phyloP scores from a whole-genome alignment of 2,797 vertebrate genomes.

The Notamacropus eugenii region DNA sequence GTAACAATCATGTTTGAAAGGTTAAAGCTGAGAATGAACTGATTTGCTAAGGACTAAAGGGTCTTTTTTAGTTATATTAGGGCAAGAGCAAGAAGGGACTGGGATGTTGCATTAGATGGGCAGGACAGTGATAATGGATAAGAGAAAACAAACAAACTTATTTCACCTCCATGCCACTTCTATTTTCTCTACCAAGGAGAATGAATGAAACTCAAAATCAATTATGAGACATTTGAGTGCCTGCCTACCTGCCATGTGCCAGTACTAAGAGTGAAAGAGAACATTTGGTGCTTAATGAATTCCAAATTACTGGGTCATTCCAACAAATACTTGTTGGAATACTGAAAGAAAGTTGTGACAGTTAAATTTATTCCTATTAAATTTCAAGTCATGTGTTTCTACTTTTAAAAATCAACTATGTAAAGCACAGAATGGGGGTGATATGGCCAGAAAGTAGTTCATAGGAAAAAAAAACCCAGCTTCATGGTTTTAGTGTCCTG shows the following conservation, averaged over 20 bases:
- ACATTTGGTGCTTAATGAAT: neutral
- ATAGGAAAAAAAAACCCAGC: neutral
- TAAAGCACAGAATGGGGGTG: neutral
- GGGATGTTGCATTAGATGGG: neutral
- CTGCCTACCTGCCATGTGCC: neutral
- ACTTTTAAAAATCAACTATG: neutral
- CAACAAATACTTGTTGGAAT: neutral
- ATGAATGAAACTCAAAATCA: neutral
- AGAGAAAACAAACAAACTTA: neutral
- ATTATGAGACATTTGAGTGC: neutral
- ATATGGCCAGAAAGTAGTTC: neutral
- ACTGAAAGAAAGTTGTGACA: neutral
- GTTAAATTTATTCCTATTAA: neutral
- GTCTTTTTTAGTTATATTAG: neutral
- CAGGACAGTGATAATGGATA: neutral
- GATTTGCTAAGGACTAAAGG: neutral
- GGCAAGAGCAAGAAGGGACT: neutral
- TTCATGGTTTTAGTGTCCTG: neutral
- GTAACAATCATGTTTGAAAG: neutral
- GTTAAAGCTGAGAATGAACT: neutral
- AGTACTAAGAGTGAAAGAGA: neutral
- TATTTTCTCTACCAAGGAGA: neutral
- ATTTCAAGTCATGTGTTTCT: neutral
- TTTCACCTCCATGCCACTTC: neutral
- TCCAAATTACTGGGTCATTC: neutral